Percentiles rank a stretch among this genome's conserved stretches.
Evolutionary conservation across 2,113 vertebrate genomes (phyloP).

Genomic region (Noturus placidus): DNA sequence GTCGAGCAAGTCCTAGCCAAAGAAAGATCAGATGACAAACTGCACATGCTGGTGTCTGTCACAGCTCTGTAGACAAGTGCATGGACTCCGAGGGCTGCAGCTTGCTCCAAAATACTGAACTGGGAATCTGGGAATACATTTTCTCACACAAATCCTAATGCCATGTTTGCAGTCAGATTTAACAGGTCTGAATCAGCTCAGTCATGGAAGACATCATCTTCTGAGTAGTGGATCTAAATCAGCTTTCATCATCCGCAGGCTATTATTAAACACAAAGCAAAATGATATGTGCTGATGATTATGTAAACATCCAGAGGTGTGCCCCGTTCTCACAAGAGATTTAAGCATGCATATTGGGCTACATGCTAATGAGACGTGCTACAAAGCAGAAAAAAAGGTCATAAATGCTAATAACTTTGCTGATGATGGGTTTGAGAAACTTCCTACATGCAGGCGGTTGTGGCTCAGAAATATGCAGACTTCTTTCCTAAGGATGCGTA

Average conservation of each 20-base stretch:
- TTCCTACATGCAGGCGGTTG: background rate
- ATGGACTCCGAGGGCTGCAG: background rate
- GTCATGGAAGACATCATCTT: background rate
- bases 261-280: slow-evolving; percentile 13
- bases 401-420: background rate
- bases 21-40: slow-evolving; percentile 45
- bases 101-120: background rate
- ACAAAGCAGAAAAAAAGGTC: background rate
- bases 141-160: background rate
- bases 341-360: background rate
- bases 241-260: background rate
- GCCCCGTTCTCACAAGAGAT: background rate
- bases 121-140: background rate
- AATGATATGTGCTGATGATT: background rate
- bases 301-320: background rate
- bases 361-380: background rate
- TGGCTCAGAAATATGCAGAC: background rate
- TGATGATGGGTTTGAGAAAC: background rate
- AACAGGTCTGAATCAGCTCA: background rate
- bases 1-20: slow-evolving; percentile 24
- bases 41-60: slow-evolving; percentile 52
- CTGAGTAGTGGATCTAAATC: slow-evolving; percentile 15
- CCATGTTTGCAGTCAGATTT: background rate
- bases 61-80: slow-evolving; percentile 32
- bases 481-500: background rate